A percentile compares a stretch with the other conserved stretches of the same genome.
Evolutionary conservation across 92 coral and sea anemone genomes (phyloP).

Genomic region (Epizoanthus ramosus): DNA sequence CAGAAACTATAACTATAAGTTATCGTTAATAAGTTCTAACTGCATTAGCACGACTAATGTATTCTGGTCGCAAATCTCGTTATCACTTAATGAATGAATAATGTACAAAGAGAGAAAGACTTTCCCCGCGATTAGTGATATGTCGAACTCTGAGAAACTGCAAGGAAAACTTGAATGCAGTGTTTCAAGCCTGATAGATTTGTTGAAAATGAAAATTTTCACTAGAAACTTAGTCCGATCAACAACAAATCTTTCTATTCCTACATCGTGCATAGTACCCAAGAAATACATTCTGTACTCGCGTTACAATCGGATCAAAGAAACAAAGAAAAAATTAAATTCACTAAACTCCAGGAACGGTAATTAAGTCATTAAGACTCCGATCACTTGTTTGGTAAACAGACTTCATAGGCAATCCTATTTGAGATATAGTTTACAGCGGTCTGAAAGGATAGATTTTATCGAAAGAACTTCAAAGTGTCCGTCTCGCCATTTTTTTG

Average conservation of each 20-base stretch:
- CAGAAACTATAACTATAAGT: not conserved
- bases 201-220: not conserved
- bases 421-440: conserved; percentile 25
- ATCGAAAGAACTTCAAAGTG: not conserved
- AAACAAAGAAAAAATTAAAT: conserved; percentile 46
- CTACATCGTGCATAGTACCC: not conserved
- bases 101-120: conserved; percentile 7
- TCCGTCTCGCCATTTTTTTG: not conserved
- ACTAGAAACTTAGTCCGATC: not conserved
- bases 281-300: not conserved
- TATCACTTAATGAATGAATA: conserved; percentile 2
- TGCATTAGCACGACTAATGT: not conserved
- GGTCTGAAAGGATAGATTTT: conserved; percentile 5
- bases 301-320: conserved; percentile 31
- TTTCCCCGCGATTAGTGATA: not conserved
- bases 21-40: conserved; percentile 15
- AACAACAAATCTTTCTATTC: not conserved
- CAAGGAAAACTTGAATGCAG: not conserved
- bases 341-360: conserved; percentile 41
- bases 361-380: conserved; percentile 46
- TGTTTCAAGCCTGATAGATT: not conserved
- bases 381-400: conserved; percentile 45
- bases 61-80: not conserved
- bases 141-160: not conserved
- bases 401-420: conserved; percentile 25